These are phyloP conservation scores for Thalassarche chlororhynchos DNA, from an alignment of 2,113 vertebrate species.

Conservation along the genomic window DNA sequence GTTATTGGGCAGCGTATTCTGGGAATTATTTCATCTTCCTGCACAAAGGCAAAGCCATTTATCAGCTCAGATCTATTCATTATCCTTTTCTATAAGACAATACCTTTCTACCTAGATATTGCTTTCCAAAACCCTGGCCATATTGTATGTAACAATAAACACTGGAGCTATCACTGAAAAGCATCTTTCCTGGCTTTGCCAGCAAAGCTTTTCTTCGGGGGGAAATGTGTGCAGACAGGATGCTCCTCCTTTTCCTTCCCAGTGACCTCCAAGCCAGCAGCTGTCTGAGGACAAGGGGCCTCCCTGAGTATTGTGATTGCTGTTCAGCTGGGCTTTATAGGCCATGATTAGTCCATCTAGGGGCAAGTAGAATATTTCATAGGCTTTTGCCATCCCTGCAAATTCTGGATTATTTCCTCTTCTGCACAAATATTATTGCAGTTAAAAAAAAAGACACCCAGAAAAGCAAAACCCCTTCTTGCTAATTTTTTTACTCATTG, in stretches of 20 bases:
- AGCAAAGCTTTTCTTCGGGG: neutral
- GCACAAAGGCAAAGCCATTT: neutral
- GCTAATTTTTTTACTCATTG: neutral
- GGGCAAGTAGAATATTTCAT: neutral
- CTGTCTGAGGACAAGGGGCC: slow-evolving; percentile 3
- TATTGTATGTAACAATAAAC: slow-evolving; percentile 64
- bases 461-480: neutral
- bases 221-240: slow-evolving; percentile 68
- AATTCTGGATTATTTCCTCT: slow-evolving; percentile 5
- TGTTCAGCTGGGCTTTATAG: neutral
- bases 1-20: neutral
- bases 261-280: slow-evolving; percentile 18
- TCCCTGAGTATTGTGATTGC: neutral
- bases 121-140: neutral
- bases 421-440: neutral
- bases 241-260: slow-evolving; percentile 74
- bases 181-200: slow-evolving; percentile 74
- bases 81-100: slow-evolving; percentile 37
- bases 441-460: neutral
- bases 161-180: slow-evolving; percentile 68
- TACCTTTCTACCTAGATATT: slow-evolving; percentile 18
- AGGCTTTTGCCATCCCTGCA: neutral
- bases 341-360: neutral
- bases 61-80: slow-evolving; percentile 8
- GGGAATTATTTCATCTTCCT: neutral